Base-by-base conservation (phyloP, 23 tunicate genomes). In the Botrylloides violaceus region DNA sequence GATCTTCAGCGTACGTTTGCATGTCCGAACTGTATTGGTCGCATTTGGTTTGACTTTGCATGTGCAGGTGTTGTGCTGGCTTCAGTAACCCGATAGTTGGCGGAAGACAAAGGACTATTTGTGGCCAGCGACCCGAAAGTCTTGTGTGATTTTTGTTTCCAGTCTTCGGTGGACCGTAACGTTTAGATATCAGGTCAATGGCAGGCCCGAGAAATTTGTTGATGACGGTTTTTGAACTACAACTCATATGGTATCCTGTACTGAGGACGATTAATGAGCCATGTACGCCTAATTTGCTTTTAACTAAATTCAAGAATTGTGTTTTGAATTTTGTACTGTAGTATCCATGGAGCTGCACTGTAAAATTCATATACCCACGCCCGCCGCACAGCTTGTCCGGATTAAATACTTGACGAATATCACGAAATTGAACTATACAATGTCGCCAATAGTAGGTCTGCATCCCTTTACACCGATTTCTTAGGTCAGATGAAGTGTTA, bases 231-330 rank as follows among this genome's bases (percentile, higher is more conserved):
- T 39, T 37, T 15, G 70, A 68, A 43, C 1, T 7, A 2, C 74
- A 68, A 1, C 32, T 23, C 74, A 68, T 37, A 30, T 68, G 74
- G 47, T 35, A 68, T 6, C 74, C 74, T 9, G 71, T 61, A 50
- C 84, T 72, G 2, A 80, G 36, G 20, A 80, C 71, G 34, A 80
- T 72, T 20, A 80, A 36, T 0, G 78, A 61, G 0, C 84, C 84
- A 22, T 23, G 64, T 31, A 49, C 59, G 32, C 73, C 73, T 6
- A 77, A 23, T 2, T 49, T 22, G 31, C 81, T 31, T 34, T 38
- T 33, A 0, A 66, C 64, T 3, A 77, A 33, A 23, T 65, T 22
- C 18, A 65, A 49, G 65, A 77, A 77, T 34, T 77, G 65, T 0
- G 21, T 31, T 31, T 55, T 49, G 36, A 77, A 77, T 0, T 50